phyloP scores from a whole-genome alignment of 2,797 vertebrate species.

The Cuculus canorus region DNA sequence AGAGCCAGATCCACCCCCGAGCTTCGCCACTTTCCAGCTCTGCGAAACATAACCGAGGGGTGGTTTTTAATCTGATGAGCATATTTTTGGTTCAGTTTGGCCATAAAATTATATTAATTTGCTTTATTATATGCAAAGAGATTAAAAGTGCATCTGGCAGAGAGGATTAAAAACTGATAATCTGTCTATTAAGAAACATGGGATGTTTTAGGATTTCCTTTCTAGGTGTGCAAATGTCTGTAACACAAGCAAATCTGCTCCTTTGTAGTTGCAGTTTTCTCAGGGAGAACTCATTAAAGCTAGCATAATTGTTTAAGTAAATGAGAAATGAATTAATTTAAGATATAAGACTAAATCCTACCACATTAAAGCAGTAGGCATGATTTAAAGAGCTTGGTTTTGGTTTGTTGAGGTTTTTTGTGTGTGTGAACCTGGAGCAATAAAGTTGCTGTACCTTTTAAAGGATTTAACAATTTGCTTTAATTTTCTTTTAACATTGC shows the following conservation, averaged over 20 bases:
- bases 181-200: background rate
- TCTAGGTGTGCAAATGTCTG: background rate
- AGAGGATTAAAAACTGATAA: slow-evolving; percentile 11
- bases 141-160: slow-evolving; percentile 13
- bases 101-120: background rate
- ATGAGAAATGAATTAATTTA: slow-evolving; percentile 49
- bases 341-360: slow-evolving; percentile 28
- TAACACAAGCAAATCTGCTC: background rate
- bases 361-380: slow-evolving; percentile 4
- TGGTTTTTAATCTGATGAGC: background rate
- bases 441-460: background rate
- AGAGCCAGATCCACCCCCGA: background rate
- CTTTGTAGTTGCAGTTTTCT: slow-evolving; percentile 47
- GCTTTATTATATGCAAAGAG: background rate
- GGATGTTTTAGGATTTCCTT: background rate
- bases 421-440: slow-evolving; percentile 12
- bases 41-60: background rate
- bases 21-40: background rate
- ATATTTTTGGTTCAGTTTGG: background rate
- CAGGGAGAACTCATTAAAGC: slow-evolving; percentile 50
- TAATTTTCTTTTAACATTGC: slow-evolving; percentile 18
- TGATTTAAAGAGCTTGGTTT: slow-evolving; percentile 54
- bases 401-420: background rate
- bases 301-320: slow-evolving; percentile 13
- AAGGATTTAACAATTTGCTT: slow-evolving; percentile 1